Conservation (phyloP, 2,888 invertebrate species). For the Crematogaster levior region DNA sequence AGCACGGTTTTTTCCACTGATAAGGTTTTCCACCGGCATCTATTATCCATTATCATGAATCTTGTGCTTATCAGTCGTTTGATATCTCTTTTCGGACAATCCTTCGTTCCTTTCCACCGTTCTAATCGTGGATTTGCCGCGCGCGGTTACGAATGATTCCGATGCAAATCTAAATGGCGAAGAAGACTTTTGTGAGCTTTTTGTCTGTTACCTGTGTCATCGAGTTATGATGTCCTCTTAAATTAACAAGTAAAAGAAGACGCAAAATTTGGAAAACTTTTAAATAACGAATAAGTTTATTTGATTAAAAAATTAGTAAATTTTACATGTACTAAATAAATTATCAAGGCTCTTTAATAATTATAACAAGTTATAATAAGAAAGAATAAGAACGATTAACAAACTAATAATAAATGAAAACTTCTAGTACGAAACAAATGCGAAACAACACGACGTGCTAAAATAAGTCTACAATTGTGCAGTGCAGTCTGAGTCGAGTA, state of each 20-base stretch:
- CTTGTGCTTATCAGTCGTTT: conserved; percentile 38
- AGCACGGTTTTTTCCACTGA: conserved; percentile 15
- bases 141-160: conserved; percentile 33
- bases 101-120: conserved; percentile 5
- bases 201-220: background rate
- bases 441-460: background rate
- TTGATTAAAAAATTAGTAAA: background rate
- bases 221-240: background rate
- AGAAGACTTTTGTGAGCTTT: conserved; percentile 36
- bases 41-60: conserved; percentile 44
- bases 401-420: background rate
- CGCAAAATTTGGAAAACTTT: background rate
- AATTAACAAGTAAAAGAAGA: background rate
- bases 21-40: background rate
- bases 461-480: background rate
- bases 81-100: conserved; percentile 26
- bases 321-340: background rate
- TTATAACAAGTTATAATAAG: background rate
- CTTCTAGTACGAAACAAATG: background rate
- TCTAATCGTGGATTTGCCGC: conserved; percentile 51
- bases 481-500: background rate
- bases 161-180: conserved; percentile 55
- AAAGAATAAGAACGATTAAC: background rate
- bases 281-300: background rate
- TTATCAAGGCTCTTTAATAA: background rate